Evolutionary conservation across 1,140 invertebrate genomes (phyloP).

Genomic region (Bombus superbus): DNA sequence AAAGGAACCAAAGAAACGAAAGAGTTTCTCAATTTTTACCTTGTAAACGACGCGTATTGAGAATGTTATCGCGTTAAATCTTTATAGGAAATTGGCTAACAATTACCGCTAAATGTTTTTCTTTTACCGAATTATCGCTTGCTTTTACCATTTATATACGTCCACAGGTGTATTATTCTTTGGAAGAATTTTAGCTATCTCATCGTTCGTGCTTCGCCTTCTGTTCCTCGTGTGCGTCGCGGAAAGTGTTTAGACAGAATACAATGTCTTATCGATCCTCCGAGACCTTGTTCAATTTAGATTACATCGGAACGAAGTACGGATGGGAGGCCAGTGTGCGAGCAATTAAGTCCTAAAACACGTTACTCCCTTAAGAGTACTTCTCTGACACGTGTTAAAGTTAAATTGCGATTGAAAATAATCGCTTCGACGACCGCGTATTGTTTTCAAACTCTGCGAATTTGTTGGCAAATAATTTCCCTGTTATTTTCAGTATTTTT

Average conservation of each 20-base stretch:
- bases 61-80: too few relatives aligned
- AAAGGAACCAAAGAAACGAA: too few relatives aligned
- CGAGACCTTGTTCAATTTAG: conserved; percentile 55
- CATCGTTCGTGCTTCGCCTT: neutral
- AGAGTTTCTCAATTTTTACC: too few relatives aligned
- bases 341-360: conserved; percentile 49
- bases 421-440: neutral
- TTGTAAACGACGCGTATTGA: too few relatives aligned
- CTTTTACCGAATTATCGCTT: too few relatives aligned
- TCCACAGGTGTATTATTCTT: neutral
- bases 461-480: neutral
- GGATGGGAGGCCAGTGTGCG: conserved; percentile 17
- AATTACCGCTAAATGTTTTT: too few relatives aligned
- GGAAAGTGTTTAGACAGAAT: conserved; percentile 10
- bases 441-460: neutral
- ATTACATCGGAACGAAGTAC: conserved; percentile 51
- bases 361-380: conserved; percentile 30
- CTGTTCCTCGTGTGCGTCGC: neutral
- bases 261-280: conserved; percentile 51
- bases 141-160: neutral
- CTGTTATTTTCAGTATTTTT: neutral
- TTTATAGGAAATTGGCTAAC: too few relatives aligned
- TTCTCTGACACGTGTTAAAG: neutral
- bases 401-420: conserved; percentile 38
- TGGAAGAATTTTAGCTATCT: neutral